These are phyloP conservation scores for Tachysurus vachellii DNA, from an alignment of 2,113 vertebrate species.

Conservation along the genomic window DNA sequence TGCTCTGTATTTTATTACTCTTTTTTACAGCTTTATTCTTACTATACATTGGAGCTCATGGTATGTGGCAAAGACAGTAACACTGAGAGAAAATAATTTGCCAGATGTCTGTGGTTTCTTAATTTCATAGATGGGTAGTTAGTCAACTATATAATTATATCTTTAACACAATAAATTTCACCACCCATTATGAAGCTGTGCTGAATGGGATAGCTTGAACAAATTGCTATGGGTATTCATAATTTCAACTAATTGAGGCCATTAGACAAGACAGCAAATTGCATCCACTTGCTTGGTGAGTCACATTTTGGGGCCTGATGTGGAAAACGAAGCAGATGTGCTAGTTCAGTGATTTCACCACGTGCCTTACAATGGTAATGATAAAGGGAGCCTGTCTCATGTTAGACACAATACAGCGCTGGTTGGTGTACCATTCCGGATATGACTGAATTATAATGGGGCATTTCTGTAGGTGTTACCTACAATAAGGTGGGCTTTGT, in stretches of 20 bases:
- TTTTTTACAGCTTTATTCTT: constrained; percentile 1
- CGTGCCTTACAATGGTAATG: constrained; percentile 50
- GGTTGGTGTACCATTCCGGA: constrained; percentile 15
- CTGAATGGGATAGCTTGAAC: constrained; percentile 10
- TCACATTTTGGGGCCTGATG: constrained; percentile 51
- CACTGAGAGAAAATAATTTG: background rate
- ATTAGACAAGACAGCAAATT: constrained; percentile 28
- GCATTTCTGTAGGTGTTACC: constrained; percentile 2
- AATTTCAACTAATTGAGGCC: constrained; percentile 19
- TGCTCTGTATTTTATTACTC: background rate
- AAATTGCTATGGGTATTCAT: background rate
- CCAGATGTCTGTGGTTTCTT: constrained; percentile 13
- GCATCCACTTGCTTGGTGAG: constrained; percentile 52
- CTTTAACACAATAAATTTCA: constrained; percentile 27
- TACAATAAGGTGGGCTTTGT: constrained; percentile 16
- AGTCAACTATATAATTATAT: constrained; percentile 26
- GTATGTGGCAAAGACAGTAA: background rate
- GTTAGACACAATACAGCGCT: constrained; percentile 7
- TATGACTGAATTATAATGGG: constrained; percentile 28
- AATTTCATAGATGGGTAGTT: constrained; percentile 19
- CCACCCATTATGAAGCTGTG: constrained; percentile 31
- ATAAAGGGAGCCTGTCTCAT: constrained; percentile 16
- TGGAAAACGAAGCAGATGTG: constrained; percentile 66
- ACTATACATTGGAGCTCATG: background rate
- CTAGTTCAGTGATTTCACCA: constrained; percentile 62